Evolutionary conservation across 1,140 invertebrate species (phyloP), one percentile per base, ranked within the genome.

Genomic region (Platyscapa corneri): DNA sequence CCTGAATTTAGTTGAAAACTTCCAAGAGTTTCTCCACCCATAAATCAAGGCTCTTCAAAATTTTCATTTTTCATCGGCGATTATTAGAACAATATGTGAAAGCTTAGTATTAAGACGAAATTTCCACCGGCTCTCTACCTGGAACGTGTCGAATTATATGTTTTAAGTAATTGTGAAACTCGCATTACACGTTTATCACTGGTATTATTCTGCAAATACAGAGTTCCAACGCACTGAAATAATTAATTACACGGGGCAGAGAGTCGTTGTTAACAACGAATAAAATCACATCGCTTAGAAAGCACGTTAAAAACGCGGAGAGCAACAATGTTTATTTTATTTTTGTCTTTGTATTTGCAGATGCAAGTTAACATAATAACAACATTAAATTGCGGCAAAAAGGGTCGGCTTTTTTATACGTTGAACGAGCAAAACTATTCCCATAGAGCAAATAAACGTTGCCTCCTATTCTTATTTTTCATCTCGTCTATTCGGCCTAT

Each of bases 101-200:
- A 74, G 39, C 23, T 42, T n/a, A 27, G 7, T 42, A 18, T 74
- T 37, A 74, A 32, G 23, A 42, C 0, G 70, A n/a, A 0, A 0
- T 12, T 27, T 42, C 23, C 27, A 27, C 10, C 39, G 27, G 37
- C 37, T 74, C 23, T 6, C 18, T 42, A 23, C 67, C 32, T 0
- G 18, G 37, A n/a, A 74, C 32, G 37, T n/a, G 70, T 74, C 70
- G 70, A 74, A 74, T 74, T 74, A 74, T 39, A 42, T 39, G 27
- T 74, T 42, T 14, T n/a, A 42, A 74, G 70, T 27, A 74, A 74
- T 37, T 74, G 23, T n/a, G 23, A 42, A 42, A 18, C 70, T 32
- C 27, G 37, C 18, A 42, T 56, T 37, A 64, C 53, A 37, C n/a
- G 20, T 78, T 60, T 60, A 78, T 78, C 46, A 78, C 46, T 78